A percentile compares a stretch with the other conserved stretches of the same genome.
These are phyloP conservation scores for Phaenicophaeus curvirostris DNA, from an alignment of 2,797 vertebrate species.

Conservation along the genomic window DNA sequence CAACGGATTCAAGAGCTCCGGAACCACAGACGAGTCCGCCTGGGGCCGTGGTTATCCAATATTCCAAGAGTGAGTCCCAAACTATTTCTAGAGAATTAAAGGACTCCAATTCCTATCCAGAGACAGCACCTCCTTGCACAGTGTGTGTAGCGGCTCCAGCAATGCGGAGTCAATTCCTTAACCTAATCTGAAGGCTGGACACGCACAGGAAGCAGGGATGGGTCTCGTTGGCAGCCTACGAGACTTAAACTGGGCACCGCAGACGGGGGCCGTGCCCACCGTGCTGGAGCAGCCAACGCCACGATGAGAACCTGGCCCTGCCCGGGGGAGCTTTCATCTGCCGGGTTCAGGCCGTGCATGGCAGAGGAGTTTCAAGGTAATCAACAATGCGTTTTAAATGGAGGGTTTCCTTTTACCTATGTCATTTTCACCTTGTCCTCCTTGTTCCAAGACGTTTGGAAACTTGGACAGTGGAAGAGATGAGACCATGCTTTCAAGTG, in stretches of 20 bases:
- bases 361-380: neutral
- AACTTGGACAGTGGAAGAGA: neutral
- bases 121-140: neutral
- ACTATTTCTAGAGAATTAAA: neutral
- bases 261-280: no score
- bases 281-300: neutral
- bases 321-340: neutral
- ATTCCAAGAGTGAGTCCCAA: slow-evolving; percentile 7
- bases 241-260: no score
- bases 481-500: neutral
- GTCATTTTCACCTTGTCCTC: neutral
- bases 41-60: neutral
- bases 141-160: neutral
- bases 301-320: neutral
- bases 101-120: neutral
- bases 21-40: neutral
- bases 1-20: neutral
- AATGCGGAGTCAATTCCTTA: neutral
- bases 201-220: neutral
- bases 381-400: neutral
- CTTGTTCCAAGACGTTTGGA: neutral
- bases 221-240: neutral
- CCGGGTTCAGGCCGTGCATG: neutral
- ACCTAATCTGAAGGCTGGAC: neutral
- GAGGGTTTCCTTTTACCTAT: neutral